Evolutionary conservation across 1,140 invertebrate species (phyloP), one percentile per base, ranked within the genome.

Genomic region (Leptinotarsa texana): DNA sequence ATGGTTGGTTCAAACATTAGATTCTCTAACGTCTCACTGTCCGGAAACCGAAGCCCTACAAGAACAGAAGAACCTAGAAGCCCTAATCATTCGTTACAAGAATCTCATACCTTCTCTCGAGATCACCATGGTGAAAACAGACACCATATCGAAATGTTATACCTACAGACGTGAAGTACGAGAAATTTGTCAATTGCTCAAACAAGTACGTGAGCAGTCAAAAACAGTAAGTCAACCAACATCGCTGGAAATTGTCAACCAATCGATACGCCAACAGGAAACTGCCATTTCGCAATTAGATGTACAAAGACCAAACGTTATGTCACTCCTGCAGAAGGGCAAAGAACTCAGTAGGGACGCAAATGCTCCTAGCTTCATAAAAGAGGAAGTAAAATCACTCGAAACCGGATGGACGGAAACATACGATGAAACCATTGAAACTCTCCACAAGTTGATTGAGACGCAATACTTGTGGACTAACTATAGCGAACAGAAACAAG

Each of bases 21-120:
- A 98, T 79, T 92, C 92, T 75, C 88, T 98, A 71, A 90, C 94
- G 5, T 91, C 93, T 51, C 94, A 96, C 84, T 91, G 93, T 79
- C 90, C 92, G 4, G 93, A 96, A 79, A 88, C 90, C 63, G 94
- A 97, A 85, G 92, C 92, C 11, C 86, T 90, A 74, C 82, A 88
- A n/a, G 93, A 94, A 86, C 94, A 97, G 85, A 89, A 91, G 67
- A 91, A 91, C 79, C 86, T 98, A 17, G 94, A 97, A 83, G 90
- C 91, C 76, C 86, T 98, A 4, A 93, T 98, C 74, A 87, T 91
- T 1, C 90, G 95, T 72, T 97, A 97, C 83, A 96, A 97, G 84
- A 94, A 94, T 78, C 87, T 98, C 1, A 94, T 97, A 80, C 96
- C 96, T 3, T 93, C 92, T 1, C 95, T 98, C 77, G 96, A 98